These are phyloP conservation scores for Anhinga rufa DNA, from an alignment of 2,113 vertebrate genomes.

Conservation along the genomic window DNA sequence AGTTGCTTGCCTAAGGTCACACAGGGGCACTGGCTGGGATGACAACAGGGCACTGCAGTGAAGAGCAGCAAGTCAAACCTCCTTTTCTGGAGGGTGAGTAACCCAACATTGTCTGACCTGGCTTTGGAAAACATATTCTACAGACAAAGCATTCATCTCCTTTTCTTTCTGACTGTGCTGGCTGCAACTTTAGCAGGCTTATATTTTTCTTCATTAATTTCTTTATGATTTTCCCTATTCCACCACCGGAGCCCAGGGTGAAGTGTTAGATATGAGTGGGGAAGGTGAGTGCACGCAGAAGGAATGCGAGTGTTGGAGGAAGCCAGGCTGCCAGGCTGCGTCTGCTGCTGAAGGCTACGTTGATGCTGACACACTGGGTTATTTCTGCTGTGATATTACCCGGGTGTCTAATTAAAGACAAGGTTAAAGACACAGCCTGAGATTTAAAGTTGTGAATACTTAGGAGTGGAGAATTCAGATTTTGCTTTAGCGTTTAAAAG, in stretches of 20 bases:
- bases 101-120: background rate
- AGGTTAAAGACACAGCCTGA: slow-evolving; percentile 2
- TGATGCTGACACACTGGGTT: slow-evolving; percentile 7
- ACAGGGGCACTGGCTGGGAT: background rate
- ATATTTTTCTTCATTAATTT: background rate
- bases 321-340: background rate
- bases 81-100: background rate
- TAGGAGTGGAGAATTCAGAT: background rate
- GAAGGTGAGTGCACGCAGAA: background rate
- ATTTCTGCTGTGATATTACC: slow-evolving; percentile 41
- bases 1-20: background rate
- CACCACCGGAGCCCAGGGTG: background rate
- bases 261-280: background rate
- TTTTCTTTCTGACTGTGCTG: background rate
- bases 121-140: background rate
- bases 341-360: background rate
- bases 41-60: background rate
- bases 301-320: background rate
- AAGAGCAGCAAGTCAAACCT: background rate
- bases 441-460: slow-evolving; percentile 18
- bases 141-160: background rate
- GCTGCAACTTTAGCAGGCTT: background rate
- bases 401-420: slow-evolving; percentile 42
- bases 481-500: slow-evolving; percentile 5
- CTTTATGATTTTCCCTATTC: background rate